Conservation (phyloP, 2,888 invertebrate genomes). For the Schizaphis graminum region DNA sequence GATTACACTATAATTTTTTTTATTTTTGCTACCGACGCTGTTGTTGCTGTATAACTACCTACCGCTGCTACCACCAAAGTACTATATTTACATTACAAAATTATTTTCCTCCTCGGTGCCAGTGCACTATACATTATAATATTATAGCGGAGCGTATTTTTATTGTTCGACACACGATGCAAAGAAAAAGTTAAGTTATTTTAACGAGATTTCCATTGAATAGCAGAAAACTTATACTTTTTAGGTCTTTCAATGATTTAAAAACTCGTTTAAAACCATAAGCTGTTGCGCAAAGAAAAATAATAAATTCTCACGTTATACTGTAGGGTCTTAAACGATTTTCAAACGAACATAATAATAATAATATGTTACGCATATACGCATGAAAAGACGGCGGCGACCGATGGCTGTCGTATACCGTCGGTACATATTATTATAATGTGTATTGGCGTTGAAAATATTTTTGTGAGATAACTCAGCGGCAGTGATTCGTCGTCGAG, state of each 20-base stretch:
- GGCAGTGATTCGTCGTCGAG: background rate
- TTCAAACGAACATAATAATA: background rate
- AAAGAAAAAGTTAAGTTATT: constrained; percentile 35
- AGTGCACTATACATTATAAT: background rate
- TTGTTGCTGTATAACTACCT: no score
- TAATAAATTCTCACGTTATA: background rate
- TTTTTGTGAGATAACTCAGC: background rate
- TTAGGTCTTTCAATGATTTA: background rate
- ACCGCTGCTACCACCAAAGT: background rate
- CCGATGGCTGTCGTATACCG: background rate
- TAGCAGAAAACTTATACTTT: background rate
- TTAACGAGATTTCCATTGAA: constrained; percentile 24
- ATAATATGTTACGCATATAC: background rate
- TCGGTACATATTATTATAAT: background rate
- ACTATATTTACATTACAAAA: background rate
- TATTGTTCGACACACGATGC: constrained; percentile 11
- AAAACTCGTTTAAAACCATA: constrained; percentile 4
- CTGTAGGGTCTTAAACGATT: background rate
- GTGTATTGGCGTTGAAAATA: background rate
- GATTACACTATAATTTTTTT: background rate
- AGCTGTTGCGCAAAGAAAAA: constrained; percentile 12
- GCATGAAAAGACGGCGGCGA: background rate
- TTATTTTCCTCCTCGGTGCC: background rate
- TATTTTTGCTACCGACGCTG: background rate
- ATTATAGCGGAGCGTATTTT: background rate